Conservation (phyloP, 2,113 vertebrate genomes). For the Nanger granti region DNA sequence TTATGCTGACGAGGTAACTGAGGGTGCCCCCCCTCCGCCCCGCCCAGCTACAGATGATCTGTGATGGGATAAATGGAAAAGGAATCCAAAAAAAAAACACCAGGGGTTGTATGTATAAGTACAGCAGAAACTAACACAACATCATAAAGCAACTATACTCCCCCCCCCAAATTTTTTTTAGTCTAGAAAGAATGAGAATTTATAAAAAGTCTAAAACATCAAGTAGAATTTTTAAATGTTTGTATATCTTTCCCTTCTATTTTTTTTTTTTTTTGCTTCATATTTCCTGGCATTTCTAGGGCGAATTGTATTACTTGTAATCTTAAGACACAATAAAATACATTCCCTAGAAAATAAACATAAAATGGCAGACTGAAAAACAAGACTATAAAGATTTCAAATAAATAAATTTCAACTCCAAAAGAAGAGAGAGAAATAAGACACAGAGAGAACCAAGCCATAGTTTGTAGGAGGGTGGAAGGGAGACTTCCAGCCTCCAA, state of each 20-base stretch:
- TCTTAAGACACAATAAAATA: neutral
- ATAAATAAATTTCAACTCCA: neutral
- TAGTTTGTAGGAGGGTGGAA: neutral
- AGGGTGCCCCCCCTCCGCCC: neutral
- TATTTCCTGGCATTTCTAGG: neutral
- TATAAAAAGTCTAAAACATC: neutral
- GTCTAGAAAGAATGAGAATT: neutral
- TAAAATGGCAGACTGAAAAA: neutral
- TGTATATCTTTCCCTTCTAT: neutral
- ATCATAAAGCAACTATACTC: neutral
- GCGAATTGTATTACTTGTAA: neutral
- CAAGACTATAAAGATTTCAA: neutral
- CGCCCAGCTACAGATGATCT: neutral
- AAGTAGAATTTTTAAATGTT: neutral
- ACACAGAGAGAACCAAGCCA: neutral
- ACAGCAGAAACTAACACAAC: neutral
- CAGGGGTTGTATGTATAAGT: neutral
- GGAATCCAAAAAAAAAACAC: neutral
- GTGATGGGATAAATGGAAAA: neutral
- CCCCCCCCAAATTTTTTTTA: neutral
- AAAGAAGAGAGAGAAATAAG: neutral
- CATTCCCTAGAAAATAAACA: neutral
- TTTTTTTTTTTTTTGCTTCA: neutral
- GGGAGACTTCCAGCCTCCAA: neutral
- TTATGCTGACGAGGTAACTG: neutral